Conservation (phyloP, 2,797 vertebrate genomes). For the Labroides dimidiatus region DNA sequence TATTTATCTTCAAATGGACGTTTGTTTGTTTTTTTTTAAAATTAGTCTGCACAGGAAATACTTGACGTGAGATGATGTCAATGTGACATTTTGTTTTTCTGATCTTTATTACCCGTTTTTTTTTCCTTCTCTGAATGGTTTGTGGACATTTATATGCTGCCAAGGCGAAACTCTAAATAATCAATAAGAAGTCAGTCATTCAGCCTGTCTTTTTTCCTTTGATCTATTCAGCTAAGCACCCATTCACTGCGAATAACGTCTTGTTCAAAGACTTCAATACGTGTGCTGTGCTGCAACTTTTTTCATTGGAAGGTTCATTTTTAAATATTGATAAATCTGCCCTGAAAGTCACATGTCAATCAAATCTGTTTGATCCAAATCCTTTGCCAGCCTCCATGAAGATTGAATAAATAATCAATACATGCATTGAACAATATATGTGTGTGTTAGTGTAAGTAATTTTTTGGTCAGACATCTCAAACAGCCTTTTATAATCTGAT, state of each 20-base stretch:
- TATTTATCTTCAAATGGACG: constrained; percentile 14
- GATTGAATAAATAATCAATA: too few relatives aligned
- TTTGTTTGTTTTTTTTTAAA: constrained; percentile 2
- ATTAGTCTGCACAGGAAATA: neutral
- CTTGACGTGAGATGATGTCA: constrained; percentile 13
- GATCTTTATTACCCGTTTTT: constrained; percentile 5
- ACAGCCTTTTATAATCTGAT: too few relatives aligned
- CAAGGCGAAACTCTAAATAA: neutral
- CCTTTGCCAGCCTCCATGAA: neutral
- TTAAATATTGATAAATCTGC: constrained; percentile 21
- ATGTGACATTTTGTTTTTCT: constrained; percentile 19
- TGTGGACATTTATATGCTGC: neutral
- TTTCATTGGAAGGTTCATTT: constrained; percentile 7
- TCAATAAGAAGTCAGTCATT: constrained; percentile 12
- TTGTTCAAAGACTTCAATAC: constrained; percentile 13
- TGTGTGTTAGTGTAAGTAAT: too few relatives aligned
- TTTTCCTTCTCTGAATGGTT: neutral
- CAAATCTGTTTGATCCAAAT: neutral
- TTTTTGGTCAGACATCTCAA: too few relatives aligned
- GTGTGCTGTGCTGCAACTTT: neutral
- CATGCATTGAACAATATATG: too few relatives aligned
- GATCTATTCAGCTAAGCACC: neutral
- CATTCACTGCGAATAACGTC: constrained; percentile 6
- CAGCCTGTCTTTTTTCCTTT: neutral
- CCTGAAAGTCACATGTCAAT: constrained; percentile 7